phyloP scores from a whole-genome alignment of 1,140 invertebrate genomes.

The Aphaenogaster floridana region DNA sequence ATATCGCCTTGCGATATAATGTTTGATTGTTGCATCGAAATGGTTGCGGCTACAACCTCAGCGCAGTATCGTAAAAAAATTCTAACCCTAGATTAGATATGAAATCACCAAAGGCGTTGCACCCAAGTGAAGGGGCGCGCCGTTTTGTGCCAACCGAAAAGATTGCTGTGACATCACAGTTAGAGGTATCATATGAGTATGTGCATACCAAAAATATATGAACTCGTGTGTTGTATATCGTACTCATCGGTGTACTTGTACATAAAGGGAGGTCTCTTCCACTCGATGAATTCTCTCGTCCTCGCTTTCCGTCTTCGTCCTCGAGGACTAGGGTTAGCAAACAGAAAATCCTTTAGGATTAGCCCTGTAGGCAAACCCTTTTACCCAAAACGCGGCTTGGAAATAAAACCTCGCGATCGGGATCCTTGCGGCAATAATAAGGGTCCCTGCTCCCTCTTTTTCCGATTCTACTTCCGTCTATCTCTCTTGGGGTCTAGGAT shows the following conservation, averaged over 20 bases:
- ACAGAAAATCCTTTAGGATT: constrained; percentile 43
- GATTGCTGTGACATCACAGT: constrained; percentile 61
- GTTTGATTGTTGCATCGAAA: constrained; percentile 43
- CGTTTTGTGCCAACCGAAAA: constrained; percentile 46
- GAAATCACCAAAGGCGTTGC: constrained; percentile 19
- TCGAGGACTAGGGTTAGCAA: constrained; percentile 42
- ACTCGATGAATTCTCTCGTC: constrained; percentile 52
- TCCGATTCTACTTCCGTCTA: constrained; percentile 9
- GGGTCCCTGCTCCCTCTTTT: neutral
- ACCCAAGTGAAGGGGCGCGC: constrained; percentile 11
- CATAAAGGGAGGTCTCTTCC: constrained; percentile 49
- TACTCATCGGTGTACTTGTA: constrained; percentile 60
- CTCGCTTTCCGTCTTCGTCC: constrained; percentile 47
- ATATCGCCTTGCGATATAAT: neutral
- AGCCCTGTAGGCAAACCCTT: constrained; percentile 18
- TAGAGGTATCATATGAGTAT: constrained; percentile 60
- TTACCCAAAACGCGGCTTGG: constrained; percentile 11
- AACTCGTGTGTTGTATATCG: constrained; percentile 43
- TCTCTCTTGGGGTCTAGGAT: constrained; percentile 16
- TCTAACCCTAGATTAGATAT: constrained; percentile 55
- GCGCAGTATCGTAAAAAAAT: constrained; percentile 33
- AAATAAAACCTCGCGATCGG: constrained; percentile 37
- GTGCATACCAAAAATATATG: constrained; percentile 45
- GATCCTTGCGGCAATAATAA: neutral
- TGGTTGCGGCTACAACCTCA: constrained; percentile 28